Percentiles rank a stretch among this genome's conserved stretches.
phyloP scores from a whole-genome alignment of 2,797 vertebrate species.

The Sebastes matsubarae region DNA sequence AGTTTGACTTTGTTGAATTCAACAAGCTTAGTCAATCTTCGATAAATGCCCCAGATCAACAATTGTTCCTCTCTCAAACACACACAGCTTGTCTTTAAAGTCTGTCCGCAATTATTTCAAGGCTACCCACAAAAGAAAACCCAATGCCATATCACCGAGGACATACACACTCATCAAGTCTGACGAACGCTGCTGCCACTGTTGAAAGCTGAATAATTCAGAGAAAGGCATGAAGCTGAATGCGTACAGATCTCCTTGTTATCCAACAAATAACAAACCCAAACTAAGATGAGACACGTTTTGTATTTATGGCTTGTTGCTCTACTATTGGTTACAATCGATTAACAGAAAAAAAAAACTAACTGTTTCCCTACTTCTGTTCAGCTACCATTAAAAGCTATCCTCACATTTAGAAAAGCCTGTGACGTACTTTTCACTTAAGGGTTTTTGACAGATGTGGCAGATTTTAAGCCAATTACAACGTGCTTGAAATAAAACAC shows the following conservation, averaged over 20 bases:
- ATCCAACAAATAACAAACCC: not conserved
- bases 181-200: not conserved
- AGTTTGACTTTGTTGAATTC: not conserved
- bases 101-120: conserved; percentile 51
- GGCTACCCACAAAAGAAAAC: conserved; percentile 39
- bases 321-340: not conserved
- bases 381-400: conserved; percentile 2
- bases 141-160: conserved; percentile 7
- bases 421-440: not conserved
- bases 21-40: not conserved
- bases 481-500: conserved; percentile 46
- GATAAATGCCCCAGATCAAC: not conserved
- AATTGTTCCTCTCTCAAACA: not conserved
- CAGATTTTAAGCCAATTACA: conserved; percentile 33
- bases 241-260: not conserved
- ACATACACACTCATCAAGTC: conserved; percentile 22
- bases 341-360: not conserved
- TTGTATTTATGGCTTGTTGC: not conserved
- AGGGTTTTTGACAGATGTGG: conserved; percentile 27
- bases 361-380: not conserved
- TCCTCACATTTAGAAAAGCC: not conserved
- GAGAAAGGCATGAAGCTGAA: not conserved
- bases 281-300: not conserved
- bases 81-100: conserved; percentile 25
- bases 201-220: not conserved